Evolutionary conservation across 2,888 invertebrate species (phyloP), one percentile per base, ranked within the genome.

Genomic region (Ophion ventricosus): DNA sequence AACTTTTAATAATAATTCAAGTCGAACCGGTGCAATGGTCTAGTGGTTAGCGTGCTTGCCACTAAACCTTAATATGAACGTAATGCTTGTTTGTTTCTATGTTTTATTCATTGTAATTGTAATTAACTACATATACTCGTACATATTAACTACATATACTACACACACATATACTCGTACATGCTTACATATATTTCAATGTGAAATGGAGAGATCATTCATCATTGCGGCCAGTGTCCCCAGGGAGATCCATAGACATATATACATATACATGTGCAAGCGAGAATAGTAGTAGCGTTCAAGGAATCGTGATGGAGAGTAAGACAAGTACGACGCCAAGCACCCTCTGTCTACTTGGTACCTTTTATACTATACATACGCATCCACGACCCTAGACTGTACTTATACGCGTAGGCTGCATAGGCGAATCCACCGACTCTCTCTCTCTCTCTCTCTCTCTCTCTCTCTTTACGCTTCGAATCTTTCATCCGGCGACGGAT

Each of bases 331-430:
- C 80, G 74, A 64, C 80, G 69, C 59, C 43, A 80, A 80, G 80
- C 80, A 76, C 83, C 77, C 80, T 83, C 75, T 74, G 17, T 72
- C 40, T 74, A 76, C 67, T 82, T 63, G 59, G 59, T 82, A 61
- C 82, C 49, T 72, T 82, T 57, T 56, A 61, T 77, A 67, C 64
- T 59, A 25, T 49, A 75, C 35, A 75, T 75, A 56, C 23, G 40
- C 25, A 17, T 17, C 49, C 49, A 49, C 49, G 23, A 43, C 54
- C 20, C 69, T 35, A 63, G 74, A 35, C 26, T 56, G 23, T 56
- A 70, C 75, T 83, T 67, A 25, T 49, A 83, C 17, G 43, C 74
- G 40, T 63, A 35, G 54, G 64, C 20, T 35, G 23, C 35, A 66
- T 63, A 23, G 23, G 57, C 26, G 54, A 57, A 59, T 59, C 56